Conservation (phyloP, 2,888 invertebrate genomes). For the Gryllus longicercus region DNA sequence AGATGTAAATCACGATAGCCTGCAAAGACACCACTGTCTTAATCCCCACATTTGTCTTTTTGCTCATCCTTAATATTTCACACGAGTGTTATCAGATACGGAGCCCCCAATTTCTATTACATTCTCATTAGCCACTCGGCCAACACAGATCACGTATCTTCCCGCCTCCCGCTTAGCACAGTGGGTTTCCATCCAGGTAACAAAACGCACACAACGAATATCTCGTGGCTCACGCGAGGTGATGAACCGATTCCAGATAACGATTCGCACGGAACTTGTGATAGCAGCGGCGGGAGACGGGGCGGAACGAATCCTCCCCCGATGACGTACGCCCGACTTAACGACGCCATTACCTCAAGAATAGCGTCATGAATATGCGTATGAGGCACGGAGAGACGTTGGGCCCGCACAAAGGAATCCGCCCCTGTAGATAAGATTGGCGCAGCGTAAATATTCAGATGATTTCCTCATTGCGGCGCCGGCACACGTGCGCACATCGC, state of each 20-base stretch:
- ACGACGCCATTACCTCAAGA: slow-evolving; percentile 9
- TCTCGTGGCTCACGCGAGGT: neutral
- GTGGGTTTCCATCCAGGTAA: no score
- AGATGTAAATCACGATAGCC: no score
- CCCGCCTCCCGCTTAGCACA: no score
- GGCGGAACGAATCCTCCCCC: neutral
- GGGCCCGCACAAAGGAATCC: slow-evolving; percentile 4
- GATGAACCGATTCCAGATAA: slow-evolving; percentile 7
- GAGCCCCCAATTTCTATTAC: no score
- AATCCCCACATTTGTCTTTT: no score
- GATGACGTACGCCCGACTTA: neutral
- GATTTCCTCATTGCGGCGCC: neutral
- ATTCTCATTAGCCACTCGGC: no score
- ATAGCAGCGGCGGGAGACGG: neutral
- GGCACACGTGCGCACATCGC: neutral
- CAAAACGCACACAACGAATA: no score
- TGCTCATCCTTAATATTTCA: no score
- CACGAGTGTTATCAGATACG: no score
- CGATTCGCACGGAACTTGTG: neutral
- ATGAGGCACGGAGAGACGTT: neutral
- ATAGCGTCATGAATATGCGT: slow-evolving; percentile 9
- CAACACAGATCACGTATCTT: no score
- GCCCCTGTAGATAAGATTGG: neutral
- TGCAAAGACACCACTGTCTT: no score
- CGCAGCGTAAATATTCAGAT: neutral